Base-by-base conservation (phyloP, 1,140 invertebrate genomes). In the Sycobia sp. region DNA sequence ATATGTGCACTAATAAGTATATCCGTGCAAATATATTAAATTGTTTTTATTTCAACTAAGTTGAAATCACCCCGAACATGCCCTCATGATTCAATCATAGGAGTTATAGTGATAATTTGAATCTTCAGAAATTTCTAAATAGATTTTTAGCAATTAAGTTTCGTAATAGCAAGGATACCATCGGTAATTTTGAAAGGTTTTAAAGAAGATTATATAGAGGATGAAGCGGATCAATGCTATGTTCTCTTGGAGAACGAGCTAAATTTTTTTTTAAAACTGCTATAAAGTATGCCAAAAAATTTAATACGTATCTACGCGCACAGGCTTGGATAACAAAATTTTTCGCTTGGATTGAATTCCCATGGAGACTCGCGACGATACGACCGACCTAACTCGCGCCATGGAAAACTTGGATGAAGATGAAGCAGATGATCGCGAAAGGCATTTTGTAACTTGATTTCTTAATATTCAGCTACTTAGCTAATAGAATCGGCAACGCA, bases 271-370 rank as follows among this genome's bases (percentile, higher is more conserved):
- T n/a, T n/a, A n/a, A n/a, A n/a, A n/a, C n/a, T n/a, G n/a, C n/a
- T n/a, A n/a, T n/a, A n/a, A n/a, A n/a, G n/a, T n/a, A n/a, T n/a
- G n/a, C n/a, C n/a, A n/a, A n/a, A n/a, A n/a, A n/a, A n/a, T n/a
- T n/a, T n/a, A 60, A n/a, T 43, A 32, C 18, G 58, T 60, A 54
- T 54, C 49, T 34, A 27, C 41, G 39, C n/a, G 14, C 32, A 61
- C 29, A 41, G 20, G 54, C 13, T 9, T 23, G 39, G 25, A 47
- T 10, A 16, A 47, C 50, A 62, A 44, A 60, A 49, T 50, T 41
- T 41, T 38, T 22, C n/a, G 39, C 8, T 62, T 54, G 32, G 1
- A 57, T 47, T 13, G 60, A n/a, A 25, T 14, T 7, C 20, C 41
- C 20, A 38, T 10, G 39, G n/a, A 25, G 38, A 62, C 7, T 3